A percentile compares a stretch with the other conserved stretches of the same genome.
phyloP scores from a whole-genome alignment of 2,888 invertebrate species.

The Vannuccia rotundouncinata region DNA sequence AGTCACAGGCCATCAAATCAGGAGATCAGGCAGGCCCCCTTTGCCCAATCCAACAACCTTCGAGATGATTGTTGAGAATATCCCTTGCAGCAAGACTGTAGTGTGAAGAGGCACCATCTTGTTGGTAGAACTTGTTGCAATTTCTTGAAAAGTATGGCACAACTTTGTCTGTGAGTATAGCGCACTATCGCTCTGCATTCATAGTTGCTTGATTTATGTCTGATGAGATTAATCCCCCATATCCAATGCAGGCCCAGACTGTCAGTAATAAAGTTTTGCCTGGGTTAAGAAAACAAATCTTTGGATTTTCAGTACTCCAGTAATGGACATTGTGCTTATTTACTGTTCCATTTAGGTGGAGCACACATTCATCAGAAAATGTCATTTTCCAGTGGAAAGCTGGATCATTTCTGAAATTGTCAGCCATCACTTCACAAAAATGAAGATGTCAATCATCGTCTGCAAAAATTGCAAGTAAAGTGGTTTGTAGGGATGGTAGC shows the following conservation, averaged over 20 bases:
- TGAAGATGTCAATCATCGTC: not conserved
- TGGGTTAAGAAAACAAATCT: not conserved
- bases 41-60: too few species aligned
- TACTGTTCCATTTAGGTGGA: not conserved
- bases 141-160: not conserved
- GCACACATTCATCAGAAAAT: not conserved
- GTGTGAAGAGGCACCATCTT: too few species aligned
- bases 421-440: not conserved
- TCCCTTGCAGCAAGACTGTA: too few species aligned
- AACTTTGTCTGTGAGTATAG: not conserved
- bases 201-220: not conserved
- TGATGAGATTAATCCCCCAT: not conserved
- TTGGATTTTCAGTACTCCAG: not conserved
- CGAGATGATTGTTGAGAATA: too few species aligned
- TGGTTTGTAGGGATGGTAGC: slow-evolving; percentile 11
- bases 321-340: slow-evolving; percentile 6
- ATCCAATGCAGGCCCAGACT: slow-evolving; percentile 17
- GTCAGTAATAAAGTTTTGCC: not conserved
- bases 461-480: not conserved
- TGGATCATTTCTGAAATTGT: not conserved
- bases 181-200: slow-evolving; percentile 4
- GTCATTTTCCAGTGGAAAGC: not conserved
- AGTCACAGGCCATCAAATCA: too few species aligned
- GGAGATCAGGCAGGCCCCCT: too few species aligned
- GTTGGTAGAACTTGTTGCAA: too few species aligned